Base-by-base conservation (phyloP, 2,113 vertebrate genomes). In the Ranitomeya imitator region DNA sequence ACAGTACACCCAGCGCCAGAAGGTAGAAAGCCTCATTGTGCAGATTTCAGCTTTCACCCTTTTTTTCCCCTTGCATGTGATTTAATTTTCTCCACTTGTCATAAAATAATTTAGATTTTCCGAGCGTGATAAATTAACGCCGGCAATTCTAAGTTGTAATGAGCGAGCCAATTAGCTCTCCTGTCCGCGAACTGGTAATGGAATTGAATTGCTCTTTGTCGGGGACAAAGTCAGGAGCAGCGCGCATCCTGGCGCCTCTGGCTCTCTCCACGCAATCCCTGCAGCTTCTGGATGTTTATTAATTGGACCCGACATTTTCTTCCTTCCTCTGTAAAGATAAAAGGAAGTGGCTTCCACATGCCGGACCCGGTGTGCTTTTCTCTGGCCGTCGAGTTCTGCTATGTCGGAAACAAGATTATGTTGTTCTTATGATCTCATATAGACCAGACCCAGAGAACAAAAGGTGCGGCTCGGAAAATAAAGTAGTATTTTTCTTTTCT, bases 291-390 rank as follows among this genome's bases (percentile, higher is more conserved):
- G 4, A 54, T 88, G 87, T 83, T 83, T 83, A 88, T 83, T 83
- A 88, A 88, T 86, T 65, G 37, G 74, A 16, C 54, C 37, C 83
- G 80, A 52, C 59, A 63, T 76, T 63, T 18, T 77, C 71, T 88
- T 83, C 87, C 87, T 88, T 88, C 87, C 87, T 77, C 87, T 63
- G 69, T 83, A n/a, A 45, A 83, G 80, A 88, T 88, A 88, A 88
- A 79, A 74, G 80, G 87, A 88, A 83, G 87, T 37, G 11, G 37
- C 73, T 77, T 79, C 61, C 45, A 61, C 65, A 61, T 26, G 86
- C 81, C 15, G 31, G 67, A 31, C 54, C 67, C 55, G 65, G 21
- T 60, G 45, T n/a, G 19, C 71, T 82, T 21, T 26, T 37, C 51
- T 51, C 80, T 54, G 86, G 19, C 67, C 12, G 1, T 7, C 0